A percentile compares a stretch with the other conserved stretches of the same genome.
Conservation (phyloP, 1,140 invertebrate species). For the Drosophila sechellia region DNA sequence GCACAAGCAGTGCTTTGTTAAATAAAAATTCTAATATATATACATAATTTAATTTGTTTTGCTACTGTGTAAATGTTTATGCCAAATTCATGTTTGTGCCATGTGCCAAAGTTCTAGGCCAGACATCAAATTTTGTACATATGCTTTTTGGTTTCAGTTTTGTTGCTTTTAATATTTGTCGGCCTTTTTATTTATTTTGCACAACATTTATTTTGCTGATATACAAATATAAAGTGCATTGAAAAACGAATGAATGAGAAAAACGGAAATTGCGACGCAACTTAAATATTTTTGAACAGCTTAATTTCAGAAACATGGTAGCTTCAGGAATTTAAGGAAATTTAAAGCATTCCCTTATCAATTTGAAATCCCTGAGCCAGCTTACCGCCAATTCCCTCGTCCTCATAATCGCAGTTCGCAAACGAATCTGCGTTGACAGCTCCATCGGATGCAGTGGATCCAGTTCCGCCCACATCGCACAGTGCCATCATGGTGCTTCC, state of each 20-base stretch:
- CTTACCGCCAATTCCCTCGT: conserved; percentile 76
- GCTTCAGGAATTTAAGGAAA: neutral
- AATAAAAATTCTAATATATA: neutral
- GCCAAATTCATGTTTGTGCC: conserved; percentile 56
- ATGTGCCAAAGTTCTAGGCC: conserved; percentile 11
- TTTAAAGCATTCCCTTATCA: neutral
- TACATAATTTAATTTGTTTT: neutral
- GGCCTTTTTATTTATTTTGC: conserved; percentile 52
- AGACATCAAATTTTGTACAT: conserved; percentile 35
- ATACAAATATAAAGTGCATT: conserved; percentile 22
- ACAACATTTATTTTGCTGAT: conserved; percentile 50
- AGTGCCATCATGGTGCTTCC: conserved; percentile 52
- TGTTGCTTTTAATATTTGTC: conserved; percentile 34
- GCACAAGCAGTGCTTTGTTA: neutral
- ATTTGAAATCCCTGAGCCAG: conserved; percentile 10
- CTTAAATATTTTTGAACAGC: neutral
- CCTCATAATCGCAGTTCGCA: conserved; percentile 49
- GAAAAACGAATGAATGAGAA: conserved; percentile 13
- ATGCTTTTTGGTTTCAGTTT: conserved; percentile 21
- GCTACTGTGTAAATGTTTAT: conserved; percentile 42
- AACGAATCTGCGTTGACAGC: conserved; percentile 21
- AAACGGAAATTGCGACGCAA: conserved; percentile 41
- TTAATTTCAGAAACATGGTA: no score
- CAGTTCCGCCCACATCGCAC: conserved; percentile 12
- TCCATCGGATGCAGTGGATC: neutral